These are phyloP conservation scores for Carlito syrichta DNA, from an alignment of 2,113 vertebrate genomes.

Conservation along the genomic window DNA sequence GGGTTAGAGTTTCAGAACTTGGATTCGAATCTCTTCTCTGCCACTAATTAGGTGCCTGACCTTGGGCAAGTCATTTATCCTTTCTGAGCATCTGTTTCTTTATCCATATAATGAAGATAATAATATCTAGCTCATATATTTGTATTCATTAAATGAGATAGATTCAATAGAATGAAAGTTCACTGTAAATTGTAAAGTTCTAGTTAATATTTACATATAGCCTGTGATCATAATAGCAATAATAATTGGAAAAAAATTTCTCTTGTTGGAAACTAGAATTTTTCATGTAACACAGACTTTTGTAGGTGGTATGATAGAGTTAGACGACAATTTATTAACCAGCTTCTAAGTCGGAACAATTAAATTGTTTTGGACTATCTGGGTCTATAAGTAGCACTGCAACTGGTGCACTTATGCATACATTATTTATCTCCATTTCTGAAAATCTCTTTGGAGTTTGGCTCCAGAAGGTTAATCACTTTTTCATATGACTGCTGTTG, in stretches of 20 bases:
- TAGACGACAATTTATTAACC: neutral
- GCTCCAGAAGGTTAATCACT: neutral
- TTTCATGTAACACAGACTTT: neutral
- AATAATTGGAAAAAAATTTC: neutral
- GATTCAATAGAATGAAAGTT: neutral
- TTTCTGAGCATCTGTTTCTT: neutral
- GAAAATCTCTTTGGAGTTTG: neutral
- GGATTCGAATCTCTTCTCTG: neutral
- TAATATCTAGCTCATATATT: neutral
- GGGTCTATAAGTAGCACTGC: neutral
- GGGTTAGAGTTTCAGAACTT: neutral
- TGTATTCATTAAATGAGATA: neutral
- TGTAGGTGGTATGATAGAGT: neutral
- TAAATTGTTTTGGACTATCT: neutral
- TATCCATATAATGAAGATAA: neutral
- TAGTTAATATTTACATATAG: neutral
- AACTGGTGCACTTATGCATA: neutral
- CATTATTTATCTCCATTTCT: neutral
- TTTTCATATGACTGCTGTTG: neutral
- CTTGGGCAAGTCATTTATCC: neutral
- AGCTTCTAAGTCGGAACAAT: neutral
- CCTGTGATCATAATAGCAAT: neutral
- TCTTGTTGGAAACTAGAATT: neutral
- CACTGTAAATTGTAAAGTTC: neutral
- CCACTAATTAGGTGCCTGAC: neutral